These are phyloP conservation scores for Cynaeus angustus DNA, from an alignment of 2,888 invertebrate genomes.

Conservation along the genomic window DNA sequence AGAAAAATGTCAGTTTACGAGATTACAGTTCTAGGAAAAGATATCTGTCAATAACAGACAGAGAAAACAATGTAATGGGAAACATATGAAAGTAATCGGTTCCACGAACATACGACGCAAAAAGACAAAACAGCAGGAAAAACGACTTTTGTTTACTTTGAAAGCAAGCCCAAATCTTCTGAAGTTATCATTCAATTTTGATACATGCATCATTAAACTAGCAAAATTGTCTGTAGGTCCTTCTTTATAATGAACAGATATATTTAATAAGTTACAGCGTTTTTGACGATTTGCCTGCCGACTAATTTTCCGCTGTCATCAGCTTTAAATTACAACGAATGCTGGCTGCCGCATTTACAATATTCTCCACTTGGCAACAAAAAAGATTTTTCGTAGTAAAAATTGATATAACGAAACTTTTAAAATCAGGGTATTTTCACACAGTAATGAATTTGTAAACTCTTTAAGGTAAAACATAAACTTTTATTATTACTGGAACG, in stretches of 20 bases:
- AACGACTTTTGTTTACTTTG: too few species aligned
- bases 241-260: too few species aligned
- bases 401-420: constrained; percentile 14
- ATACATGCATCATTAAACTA: too few species aligned
- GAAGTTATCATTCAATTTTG: too few species aligned
- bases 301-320: constrained; percentile 4
- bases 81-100: background rate
- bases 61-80: background rate
- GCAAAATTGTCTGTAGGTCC: too few species aligned
- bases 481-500: too few species aligned
- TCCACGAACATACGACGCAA: constrained; percentile 7
- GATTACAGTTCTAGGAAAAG: background rate
- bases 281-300: too few species aligned
- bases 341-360: constrained; percentile 26
- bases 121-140: background rate
- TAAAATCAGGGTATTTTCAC: background rate
- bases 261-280: too few species aligned
- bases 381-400: constrained; percentile 5
- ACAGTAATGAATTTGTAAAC: background rate
- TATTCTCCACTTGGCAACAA: constrained; percentile 10
- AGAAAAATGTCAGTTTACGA: too few species aligned
- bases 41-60: constrained; percentile 22
- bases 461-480: background rate
- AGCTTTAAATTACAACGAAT: constrained; percentile 15
- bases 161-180: too few species aligned